A percentile compares a stretch with the other conserved stretches of the same genome.
These are phyloP conservation scores for Beroe ovata DNA, from an alignment of 37 sponge, comb jelly and placozoan species.

Conservation along the genomic window DNA sequence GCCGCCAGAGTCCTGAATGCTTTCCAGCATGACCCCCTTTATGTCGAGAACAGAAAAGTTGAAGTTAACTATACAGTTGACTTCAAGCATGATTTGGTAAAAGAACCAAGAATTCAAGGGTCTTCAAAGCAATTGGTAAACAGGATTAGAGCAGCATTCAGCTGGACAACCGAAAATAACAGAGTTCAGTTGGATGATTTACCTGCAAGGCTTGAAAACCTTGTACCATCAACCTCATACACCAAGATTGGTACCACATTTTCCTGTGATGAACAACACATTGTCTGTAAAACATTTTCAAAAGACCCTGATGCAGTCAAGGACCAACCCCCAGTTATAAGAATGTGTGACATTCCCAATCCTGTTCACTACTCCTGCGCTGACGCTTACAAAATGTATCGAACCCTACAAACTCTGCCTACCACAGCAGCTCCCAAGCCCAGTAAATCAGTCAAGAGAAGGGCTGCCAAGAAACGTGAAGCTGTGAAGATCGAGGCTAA, in stretches of 20 bases:
- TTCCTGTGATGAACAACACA: background rate
- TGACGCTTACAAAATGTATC: background rate
- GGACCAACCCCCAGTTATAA: background rate
- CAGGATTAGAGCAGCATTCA: constrained; percentile 1
- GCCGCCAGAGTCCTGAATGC: constrained; percentile 21
- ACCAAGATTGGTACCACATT: background rate
- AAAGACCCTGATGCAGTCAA: too few species aligned
- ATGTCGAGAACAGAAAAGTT: background rate
- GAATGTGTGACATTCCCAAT: background rate
- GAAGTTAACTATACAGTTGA: constrained; percentile 8
- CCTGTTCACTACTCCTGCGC: background rate
- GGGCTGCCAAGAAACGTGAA: background rate
- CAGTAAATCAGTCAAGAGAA: constrained; percentile 18
- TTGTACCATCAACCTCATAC: background rate
- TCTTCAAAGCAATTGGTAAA: background rate
- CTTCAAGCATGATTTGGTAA: background rate
- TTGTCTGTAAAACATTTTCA: background rate
- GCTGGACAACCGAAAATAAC: constrained; percentile 1
- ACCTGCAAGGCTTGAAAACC: background rate
- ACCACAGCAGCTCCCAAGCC: background rate
- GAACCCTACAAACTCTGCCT: background rate
- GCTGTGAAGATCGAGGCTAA: background rate
- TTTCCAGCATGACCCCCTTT: background rate
- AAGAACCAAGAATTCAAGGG: background rate
- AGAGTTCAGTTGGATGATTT: background rate